Evolutionary conservation across 2,888 invertebrate species (phyloP).

Genomic region (Allophyes oxyacanthae): DNA sequence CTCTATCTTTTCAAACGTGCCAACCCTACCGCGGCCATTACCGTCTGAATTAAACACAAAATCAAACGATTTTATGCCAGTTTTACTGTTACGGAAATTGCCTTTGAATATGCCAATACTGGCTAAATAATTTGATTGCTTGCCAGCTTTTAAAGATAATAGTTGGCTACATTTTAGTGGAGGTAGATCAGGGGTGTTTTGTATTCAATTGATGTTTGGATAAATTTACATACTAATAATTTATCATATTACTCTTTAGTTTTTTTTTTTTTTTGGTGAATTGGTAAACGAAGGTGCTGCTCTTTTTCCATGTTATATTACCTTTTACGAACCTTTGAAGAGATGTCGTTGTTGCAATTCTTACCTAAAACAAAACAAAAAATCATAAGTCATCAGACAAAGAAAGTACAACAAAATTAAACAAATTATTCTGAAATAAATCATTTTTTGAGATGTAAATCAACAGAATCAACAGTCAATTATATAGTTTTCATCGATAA

Average conservation of each 20-base stretch:
- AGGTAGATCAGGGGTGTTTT: background rate
- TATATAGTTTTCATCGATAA: no score
- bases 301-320: background rate
- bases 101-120: conserved; percentile 26
- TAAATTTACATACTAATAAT: no score
- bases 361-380: conserved; percentile 11
- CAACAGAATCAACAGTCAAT: no score
- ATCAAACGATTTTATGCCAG: conserved; percentile 23
- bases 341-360: background rate
- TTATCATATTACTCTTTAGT: no score
- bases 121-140: conserved; percentile 1
- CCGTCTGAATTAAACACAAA: conserved; percentile 37
- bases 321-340: background rate
- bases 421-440: no score
- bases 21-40: conserved; percentile 26
- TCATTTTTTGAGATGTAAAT: no score
- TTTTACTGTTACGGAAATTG: conserved; percentile 19
- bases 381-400: background rate
- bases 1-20: background rate
- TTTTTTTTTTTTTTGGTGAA: background rate
- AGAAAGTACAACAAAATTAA: no score
- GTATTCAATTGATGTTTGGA: background rate
- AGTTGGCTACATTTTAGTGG: background rate
- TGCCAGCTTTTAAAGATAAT: conserved; percentile 1
- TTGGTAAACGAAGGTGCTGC: no score